Evolutionary conservation across 2,888 invertebrate species (phyloP).

Genomic region (Hypolimnas misippus): DNA sequence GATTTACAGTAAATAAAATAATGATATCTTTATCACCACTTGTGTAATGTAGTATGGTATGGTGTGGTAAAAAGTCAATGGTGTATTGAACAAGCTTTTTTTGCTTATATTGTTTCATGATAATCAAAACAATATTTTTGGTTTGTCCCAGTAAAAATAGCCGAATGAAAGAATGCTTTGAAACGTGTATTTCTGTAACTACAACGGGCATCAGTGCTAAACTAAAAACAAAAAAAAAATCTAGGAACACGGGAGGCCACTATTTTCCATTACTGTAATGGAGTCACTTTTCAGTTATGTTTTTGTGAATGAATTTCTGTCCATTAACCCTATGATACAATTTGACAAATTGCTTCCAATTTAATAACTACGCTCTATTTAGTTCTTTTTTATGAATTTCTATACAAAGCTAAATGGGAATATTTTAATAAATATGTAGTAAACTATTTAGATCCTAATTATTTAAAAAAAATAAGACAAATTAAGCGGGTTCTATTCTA

Average conservation of each 20-base stretch:
- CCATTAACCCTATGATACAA: constrained; percentile 28
- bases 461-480: too few relatives aligned
- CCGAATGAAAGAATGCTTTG: constrained; percentile 25
- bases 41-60: too few relatives aligned
- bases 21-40: too few relatives aligned
- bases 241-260: constrained; percentile 63
- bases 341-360: constrained; percentile 25
- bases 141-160: constrained; percentile 23
- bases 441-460: too few relatives aligned
- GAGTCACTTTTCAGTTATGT: constrained; percentile 59
- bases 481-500: too few relatives aligned
- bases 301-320: constrained; percentile 55
- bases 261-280: constrained; percentile 79
- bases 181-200: constrained; percentile 41
- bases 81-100: too few relatives aligned
- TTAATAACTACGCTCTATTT: constrained; percentile 1
- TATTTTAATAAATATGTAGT: too few relatives aligned
- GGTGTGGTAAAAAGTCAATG: too few relatives aligned
- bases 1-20: too few relatives aligned
- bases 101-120: constrained; percentile 1
- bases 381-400: neutral
- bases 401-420: neutral
- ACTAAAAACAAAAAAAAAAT: constrained; percentile 41
- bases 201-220: constrained; percentile 41
- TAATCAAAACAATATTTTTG: constrained; percentile 10